These are phyloP conservation scores for Sterrhoptilus dennistouni DNA, from an alignment of 2,113 vertebrate genomes.

Conservation along the genomic window DNA sequence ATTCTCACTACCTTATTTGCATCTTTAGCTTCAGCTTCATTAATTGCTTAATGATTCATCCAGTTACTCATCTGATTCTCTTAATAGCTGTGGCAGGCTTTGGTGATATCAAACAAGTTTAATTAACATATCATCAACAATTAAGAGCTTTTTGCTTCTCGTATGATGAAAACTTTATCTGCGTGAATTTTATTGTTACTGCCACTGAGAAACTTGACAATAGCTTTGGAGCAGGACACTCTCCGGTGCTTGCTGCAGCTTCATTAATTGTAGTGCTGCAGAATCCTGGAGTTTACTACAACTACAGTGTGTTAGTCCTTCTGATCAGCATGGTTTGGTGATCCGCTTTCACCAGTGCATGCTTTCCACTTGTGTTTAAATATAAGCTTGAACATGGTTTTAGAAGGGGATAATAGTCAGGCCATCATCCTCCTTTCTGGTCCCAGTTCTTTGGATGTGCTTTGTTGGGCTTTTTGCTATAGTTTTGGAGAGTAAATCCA, in stretches of 20 bases:
- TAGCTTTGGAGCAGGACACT: not conserved
- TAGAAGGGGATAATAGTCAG: not conserved
- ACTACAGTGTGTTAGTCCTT: not conserved
- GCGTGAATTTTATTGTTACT: not conserved
- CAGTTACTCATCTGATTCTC: conserved; percentile 3
- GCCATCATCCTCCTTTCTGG: not conserved
- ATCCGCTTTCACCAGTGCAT: not conserved
- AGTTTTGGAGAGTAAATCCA: not conserved
- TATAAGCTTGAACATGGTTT: not conserved
- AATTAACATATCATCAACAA: conserved; percentile 35
- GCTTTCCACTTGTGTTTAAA: not conserved
- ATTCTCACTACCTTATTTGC: conserved; percentile 25
- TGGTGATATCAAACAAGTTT: conserved; percentile 6
- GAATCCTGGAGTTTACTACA: not conserved
- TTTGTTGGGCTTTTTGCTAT: not conserved
- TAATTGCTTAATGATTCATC: conserved; percentile 52
- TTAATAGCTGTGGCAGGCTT: conserved; percentile 33
- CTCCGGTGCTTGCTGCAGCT: not conserved
- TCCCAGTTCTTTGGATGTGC: not conserved
- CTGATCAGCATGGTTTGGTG: not conserved
- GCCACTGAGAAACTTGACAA: not conserved
- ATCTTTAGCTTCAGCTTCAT: conserved; percentile 36
- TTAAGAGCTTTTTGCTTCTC: not conserved
- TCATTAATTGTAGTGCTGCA: not conserved
- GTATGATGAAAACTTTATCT: not conserved